Evolutionary conservation across 2,797 vertebrate species (phyloP).

Genomic region (Helicolenus hilgendorfi): DNA sequence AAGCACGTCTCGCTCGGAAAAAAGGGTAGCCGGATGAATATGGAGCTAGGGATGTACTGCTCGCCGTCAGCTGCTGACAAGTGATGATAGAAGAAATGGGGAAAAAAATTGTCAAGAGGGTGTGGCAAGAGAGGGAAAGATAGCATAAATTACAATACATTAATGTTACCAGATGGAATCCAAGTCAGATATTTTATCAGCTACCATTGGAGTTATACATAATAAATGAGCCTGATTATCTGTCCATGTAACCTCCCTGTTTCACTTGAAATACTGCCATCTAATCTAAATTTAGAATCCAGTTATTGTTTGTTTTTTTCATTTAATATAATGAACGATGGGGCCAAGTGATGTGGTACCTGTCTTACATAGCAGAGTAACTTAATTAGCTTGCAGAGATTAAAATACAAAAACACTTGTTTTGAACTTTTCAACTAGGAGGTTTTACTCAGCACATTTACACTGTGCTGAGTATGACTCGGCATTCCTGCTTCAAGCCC

Average conservation of each 20-base stretch:
- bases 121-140: conserved; percentile 11
- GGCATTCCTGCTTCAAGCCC: neutral
- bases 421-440: neutral
- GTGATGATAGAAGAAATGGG: conserved; percentile 47
- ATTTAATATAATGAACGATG: neutral
- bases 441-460: neutral
- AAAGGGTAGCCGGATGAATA: conserved; percentile 47
- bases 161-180: conserved; percentile 28
- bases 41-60: conserved; percentile 19
- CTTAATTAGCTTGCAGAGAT: neutral
- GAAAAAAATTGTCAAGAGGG: conserved; percentile 48
- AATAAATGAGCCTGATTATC: conserved; percentile 13
- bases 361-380: neutral
- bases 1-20: conserved; percentile 36
- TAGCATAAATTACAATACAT: conserved; percentile 54
- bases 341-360: neutral
- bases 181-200: conserved; percentile 32
- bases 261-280: neutral
- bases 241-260: conserved; percentile 5
- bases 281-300: neutral
- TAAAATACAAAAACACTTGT: neutral
- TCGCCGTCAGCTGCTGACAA: conserved; percentile 47
- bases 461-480: neutral
- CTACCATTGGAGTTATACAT: neutral
- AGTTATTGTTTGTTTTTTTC: neutral